Conservation (phyloP, 2,888 invertebrate genomes). For the Coenonympha arcania region DNA sequence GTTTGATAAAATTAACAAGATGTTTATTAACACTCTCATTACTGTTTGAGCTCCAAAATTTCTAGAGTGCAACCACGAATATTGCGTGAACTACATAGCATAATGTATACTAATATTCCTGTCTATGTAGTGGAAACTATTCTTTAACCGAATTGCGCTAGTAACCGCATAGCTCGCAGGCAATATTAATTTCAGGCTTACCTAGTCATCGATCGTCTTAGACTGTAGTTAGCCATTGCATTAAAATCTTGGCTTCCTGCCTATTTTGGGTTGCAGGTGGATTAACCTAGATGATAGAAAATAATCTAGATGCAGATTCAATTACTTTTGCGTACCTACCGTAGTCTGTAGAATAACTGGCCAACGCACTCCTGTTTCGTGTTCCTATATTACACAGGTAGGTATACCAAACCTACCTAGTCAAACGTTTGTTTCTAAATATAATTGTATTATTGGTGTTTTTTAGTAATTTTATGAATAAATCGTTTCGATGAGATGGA, state of each 20-base stretch:
- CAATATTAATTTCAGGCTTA: conserved; percentile 15
- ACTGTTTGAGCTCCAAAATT: too few species aligned
- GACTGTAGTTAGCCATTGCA: conserved; percentile 22
- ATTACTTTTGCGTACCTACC: conserved; percentile 11
- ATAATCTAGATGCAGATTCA: conserved; percentile 22
- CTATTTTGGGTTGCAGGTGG: conserved; percentile 25
- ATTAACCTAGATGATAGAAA: conserved; percentile 21
- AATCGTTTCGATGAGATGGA: too few species aligned
- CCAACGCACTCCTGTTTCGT: too few species aligned
- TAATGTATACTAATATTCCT: not conserved
- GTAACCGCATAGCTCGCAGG: conserved; percentile 4
- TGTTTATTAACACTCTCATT: too few species aligned
- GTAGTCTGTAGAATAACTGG: too few species aligned
- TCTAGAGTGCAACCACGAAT: not conserved
- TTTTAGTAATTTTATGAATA: too few species aligned
- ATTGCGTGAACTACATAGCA: not conserved
- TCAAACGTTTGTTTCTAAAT: too few species aligned
- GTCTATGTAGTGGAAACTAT: not conserved
- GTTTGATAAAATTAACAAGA: too few species aligned
- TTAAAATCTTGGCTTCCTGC: conserved; percentile 25
- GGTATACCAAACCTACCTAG: too few species aligned
- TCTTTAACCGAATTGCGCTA: not conserved
- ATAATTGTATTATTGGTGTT: too few species aligned
- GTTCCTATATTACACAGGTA: too few species aligned
- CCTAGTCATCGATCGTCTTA: conserved; percentile 19